Evolutionary conservation across 2,888 invertebrate species (phyloP).

Genomic region (Diarsia rubi): DNA sequence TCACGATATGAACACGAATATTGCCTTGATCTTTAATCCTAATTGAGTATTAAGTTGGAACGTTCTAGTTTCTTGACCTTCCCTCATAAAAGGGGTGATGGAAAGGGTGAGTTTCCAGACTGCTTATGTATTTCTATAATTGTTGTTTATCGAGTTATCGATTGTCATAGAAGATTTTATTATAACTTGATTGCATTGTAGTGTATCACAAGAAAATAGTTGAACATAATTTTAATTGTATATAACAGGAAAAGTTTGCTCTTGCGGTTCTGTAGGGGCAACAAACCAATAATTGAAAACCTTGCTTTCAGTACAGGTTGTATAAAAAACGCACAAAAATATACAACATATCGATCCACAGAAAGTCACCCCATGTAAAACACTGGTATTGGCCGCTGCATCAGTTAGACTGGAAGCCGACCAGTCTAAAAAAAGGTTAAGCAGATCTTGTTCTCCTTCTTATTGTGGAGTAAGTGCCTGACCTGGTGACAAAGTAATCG

Average conservation of each 20-base stretch:
- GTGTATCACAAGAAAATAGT: background rate
- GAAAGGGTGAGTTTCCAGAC: background rate
- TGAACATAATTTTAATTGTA: background rate
- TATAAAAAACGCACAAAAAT: background rate
- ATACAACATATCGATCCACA: background rate
- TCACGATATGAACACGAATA: background rate
- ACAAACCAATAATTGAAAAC: background rate
- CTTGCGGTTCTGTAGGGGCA: background rate
- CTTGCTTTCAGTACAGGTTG: background rate
- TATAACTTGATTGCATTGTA: background rate
- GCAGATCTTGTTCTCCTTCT: too few species aligned
- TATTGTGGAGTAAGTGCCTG: background rate
- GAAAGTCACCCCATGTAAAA: background rate
- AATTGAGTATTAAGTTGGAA: background rate
- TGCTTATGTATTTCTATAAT: background rate
- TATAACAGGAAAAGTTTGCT: background rate
- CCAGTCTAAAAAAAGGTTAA: background rate
- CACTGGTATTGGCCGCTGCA: too few species aligned
- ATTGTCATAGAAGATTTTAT: background rate
- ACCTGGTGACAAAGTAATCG: background rate
- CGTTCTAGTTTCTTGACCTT: constrained; percentile 9
- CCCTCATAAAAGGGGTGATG: too few species aligned
- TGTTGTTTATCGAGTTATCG: background rate
- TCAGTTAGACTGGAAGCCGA: background rate
- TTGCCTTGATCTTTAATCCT: background rate